A percentile compares a stretch with the other conserved stretches of the same genome.
phyloP scores from a whole-genome alignment of 1,140 invertebrate species.

The Bombyx mori region DNA sequence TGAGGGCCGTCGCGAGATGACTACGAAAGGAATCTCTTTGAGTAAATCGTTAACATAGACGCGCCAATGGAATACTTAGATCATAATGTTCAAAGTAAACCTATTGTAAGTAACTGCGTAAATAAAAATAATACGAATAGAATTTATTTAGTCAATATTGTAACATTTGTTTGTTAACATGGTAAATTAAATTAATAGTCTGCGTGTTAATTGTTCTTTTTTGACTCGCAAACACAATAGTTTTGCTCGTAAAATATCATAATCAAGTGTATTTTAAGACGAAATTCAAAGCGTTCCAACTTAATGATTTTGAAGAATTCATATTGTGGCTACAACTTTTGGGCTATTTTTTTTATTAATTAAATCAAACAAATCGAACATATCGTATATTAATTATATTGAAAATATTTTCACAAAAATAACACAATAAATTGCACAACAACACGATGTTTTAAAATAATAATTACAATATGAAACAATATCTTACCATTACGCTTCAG shows the following conservation, averaged over 20 bases:
- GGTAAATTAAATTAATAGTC: neutral
- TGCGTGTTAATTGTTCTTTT: too few relatives aligned
- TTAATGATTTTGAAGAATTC: too few relatives aligned
- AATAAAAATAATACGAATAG: slow-evolving; percentile 5
- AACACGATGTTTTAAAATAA: neutral
- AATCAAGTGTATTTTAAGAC: too few relatives aligned
- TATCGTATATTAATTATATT: too few relatives aligned
- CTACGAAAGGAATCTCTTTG: slow-evolving; percentile 54
- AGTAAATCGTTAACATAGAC: slow-evolving; percentile 50
- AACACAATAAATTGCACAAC: neutral
- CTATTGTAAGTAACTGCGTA: slow-evolving; percentile 30
- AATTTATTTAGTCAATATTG: neutral
- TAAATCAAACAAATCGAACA: too few relatives aligned
- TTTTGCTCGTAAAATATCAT: too few relatives aligned
- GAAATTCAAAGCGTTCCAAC: too few relatives aligned
- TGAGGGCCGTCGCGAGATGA: slow-evolving; percentile 43
- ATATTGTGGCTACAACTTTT: too few relatives aligned
- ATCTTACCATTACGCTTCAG: slow-evolving; percentile 22
- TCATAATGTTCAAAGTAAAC: slow-evolving; percentile 16
- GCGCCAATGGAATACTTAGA: slow-evolving; percentile 31
- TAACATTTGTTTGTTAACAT: neutral
- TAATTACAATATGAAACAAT: neutral
- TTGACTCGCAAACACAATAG: too few relatives aligned
- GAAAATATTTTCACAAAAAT: too few relatives aligned
- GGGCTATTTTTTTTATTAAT: too few relatives aligned